phyloP scores from a whole-genome alignment of 2,888 invertebrate genomes.

The Anoplius nigerrimus region DNA sequence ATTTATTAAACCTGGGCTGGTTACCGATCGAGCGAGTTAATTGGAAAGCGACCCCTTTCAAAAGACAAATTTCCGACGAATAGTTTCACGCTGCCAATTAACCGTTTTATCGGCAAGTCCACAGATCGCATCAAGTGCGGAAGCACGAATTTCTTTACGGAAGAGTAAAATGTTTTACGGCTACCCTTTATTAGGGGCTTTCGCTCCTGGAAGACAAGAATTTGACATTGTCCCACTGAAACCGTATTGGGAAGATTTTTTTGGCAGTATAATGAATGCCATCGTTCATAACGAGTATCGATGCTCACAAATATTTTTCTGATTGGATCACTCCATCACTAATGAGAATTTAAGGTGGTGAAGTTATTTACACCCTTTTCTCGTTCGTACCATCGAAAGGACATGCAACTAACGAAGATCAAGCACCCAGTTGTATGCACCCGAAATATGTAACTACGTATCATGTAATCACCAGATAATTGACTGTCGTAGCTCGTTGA shows the following conservation, averaged over 20 bases:
- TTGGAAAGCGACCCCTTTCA: constrained; percentile 35
- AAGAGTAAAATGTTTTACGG: constrained; percentile 23
- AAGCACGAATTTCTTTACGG: background rate
- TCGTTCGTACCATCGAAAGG: background rate
- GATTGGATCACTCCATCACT: background rate
- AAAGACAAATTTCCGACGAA: constrained; percentile 40
- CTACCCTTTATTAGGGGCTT: constrained; percentile 22
- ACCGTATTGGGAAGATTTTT: too few species aligned
- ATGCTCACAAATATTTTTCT: too few species aligned
- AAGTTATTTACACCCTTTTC: constrained; percentile 19
- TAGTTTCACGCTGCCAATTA: constrained; percentile 46
- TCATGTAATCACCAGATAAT: constrained; percentile 67
- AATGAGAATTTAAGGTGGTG: background rate
- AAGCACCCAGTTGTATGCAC: constrained; percentile 20
- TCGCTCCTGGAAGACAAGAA: constrained; percentile 22
- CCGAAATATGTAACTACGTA: constrained; percentile 57
- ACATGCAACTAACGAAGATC: background rate
- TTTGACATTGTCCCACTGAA: too few species aligned
- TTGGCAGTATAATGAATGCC: too few species aligned
- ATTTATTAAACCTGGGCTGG: constrained; percentile 48
- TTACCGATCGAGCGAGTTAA: constrained; percentile 41
- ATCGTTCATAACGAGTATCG: too few species aligned
- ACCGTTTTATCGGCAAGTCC: constrained; percentile 38
- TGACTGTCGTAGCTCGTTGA: constrained; percentile 63
- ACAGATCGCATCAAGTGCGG: background rate